Evolutionary conservation across 2,113 vertebrate species (phyloP).

Genomic region (Tychaedon coryphoeus): DNA sequence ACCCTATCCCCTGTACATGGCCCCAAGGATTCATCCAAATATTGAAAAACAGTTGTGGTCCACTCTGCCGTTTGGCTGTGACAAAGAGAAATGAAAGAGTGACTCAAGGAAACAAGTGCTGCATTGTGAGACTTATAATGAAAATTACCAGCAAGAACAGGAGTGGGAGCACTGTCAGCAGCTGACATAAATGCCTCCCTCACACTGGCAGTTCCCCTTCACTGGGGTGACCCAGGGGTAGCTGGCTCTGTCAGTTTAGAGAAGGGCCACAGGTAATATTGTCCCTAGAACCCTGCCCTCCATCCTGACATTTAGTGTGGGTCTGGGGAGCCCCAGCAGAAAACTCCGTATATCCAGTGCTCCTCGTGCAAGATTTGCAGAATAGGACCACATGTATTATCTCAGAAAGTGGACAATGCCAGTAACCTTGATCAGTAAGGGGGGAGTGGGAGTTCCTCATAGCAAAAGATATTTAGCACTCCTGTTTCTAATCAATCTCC

Average conservation of each 20-base stretch:
- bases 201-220: neutral
- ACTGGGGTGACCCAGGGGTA: neutral
- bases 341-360: neutral
- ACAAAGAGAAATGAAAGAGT: neutral
- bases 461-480: neutral
- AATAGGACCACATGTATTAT: neutral
- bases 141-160: neutral
- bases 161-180: neutral
- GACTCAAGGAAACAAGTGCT: neutral
- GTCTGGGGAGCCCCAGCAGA: neutral
- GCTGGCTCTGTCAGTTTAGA: neutral
- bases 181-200: neutral
- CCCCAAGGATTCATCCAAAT: neutral
- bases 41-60: neutral
- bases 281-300: neutral
- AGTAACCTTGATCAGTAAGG: neutral
- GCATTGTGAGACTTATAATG: neutral
- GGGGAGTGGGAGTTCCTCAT: neutral
- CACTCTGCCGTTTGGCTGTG: neutral
- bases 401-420: neutral
- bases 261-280: neutral
- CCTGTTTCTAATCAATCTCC: neutral
- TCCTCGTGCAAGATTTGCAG: neutral
- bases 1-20: accelerated
- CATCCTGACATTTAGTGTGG: accelerated